These are phyloP conservation scores for Athrips mouffetella DNA, from an alignment of 2,888 invertebrate genomes.

Conservation along the genomic window DNA sequence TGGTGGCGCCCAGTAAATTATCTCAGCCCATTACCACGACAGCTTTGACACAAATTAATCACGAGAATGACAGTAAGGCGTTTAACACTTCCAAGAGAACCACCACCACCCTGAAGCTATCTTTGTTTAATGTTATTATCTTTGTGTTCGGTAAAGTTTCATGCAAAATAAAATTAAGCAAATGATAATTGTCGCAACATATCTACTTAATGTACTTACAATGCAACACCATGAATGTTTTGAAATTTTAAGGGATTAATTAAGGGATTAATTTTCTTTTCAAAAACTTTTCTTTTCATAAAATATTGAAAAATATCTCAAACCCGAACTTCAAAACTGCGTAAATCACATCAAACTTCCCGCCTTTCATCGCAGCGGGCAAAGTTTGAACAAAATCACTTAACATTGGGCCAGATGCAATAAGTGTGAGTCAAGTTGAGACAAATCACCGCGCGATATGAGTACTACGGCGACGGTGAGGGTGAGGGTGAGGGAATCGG, in stretches of 20 bases:
- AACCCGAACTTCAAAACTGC: neutral
- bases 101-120: neutral
- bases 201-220: no score
- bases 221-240: no score
- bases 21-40: constrained; percentile 73
- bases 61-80: constrained; percentile 68
- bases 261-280: no score
- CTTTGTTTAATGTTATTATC: neutral
- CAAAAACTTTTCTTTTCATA: no score
- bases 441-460: constrained; percentile 71
- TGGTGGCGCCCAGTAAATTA: constrained; percentile 69
- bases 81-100: constrained; percentile 64
- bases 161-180: no score
- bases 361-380: neutral
- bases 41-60: constrained; percentile 72
- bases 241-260: no score
- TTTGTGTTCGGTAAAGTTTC: no score
- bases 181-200: no score
- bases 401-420: constrained; percentile 5
- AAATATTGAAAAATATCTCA: no score
- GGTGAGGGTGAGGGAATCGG: neutral
- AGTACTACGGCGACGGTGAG: no score
- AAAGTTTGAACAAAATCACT: constrained; percentile 12
- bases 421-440: constrained; percentile 51
- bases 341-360: neutral